Evolutionary conservation across 2,888 invertebrate genomes (phyloP), one percentile per base, ranked within the genome.

Genomic region (Hyposoter dolosus): DNA sequence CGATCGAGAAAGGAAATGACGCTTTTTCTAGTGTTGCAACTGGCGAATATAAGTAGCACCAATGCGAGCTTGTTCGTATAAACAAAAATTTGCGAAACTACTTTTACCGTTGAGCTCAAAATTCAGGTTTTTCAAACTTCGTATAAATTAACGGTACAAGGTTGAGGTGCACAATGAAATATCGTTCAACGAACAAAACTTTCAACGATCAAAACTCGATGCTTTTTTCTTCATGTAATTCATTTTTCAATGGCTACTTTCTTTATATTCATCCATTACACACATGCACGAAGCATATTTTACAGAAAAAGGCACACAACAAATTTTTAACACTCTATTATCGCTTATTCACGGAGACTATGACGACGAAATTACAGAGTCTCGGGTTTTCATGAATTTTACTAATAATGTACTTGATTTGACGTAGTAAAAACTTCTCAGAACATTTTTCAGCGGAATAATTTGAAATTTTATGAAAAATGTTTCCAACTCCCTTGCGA

Each of bases 61-160:
- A 68, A 84, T 72, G 72, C 45, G 68, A 71, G 50, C 35, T 75
- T 32, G 65, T 60, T 50, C 72, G 65, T 43, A 68, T 7, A 40
- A 60, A 66, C 45, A 43, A 72, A 84, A 82, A 84, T 23, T 12
- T 32, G 23, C 56, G 45, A 77, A 23, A 71, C 32, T 47, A 85
- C 77, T 82, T 82, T 82, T 69, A 82, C 78, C 68, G 78, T 82
- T 82, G 74, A 74, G 82, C 68, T 63, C 60, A 23, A 19, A 19
- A 81, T 68, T 68, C 82, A 81, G 77, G 81, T 77, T 82, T 47
- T 35, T 60, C 60, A 74, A 84, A 72, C 74, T 6, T 45, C 47
- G 60, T 23, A 50, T 47, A 50, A 65, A 76, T 65, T 40, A 65
- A 5, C 60, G 23, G n/a, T 19, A 19, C 15, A 17, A 7, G 43